Evolutionary conservation across 2,888 invertebrate genomes (phyloP).

Genomic region (Endomychus coccineus): DNA sequence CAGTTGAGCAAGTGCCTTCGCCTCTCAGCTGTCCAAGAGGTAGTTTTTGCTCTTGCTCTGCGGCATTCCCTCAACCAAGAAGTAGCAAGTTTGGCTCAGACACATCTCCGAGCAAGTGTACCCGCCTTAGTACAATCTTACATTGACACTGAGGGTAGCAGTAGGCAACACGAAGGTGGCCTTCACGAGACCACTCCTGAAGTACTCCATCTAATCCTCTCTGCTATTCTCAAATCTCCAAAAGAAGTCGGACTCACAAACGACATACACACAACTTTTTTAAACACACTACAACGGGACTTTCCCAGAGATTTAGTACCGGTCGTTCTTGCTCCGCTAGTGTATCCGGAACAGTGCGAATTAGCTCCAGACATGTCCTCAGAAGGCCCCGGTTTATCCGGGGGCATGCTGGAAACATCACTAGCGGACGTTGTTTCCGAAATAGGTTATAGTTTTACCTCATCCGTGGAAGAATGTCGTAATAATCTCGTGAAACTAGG

Average conservation of each 20-base stretch:
- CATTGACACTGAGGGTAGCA: conserved; percentile 71
- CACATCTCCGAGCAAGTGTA: conserved; percentile 73
- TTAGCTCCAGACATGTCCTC: conserved; percentile 58
- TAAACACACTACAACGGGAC: conserved; percentile 74
- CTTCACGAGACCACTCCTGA: conserved; percentile 87
- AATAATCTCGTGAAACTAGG: conserved; percentile 75
- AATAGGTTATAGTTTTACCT: conserved; percentile 78
- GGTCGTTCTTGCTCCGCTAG: conserved; percentile 78
- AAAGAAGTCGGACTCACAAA: conserved; percentile 57
- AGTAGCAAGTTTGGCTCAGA: conserved; percentile 63
- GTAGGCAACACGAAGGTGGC: conserved; percentile 65
- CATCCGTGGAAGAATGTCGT: conserved; percentile 80
- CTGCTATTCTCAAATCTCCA: conserved; percentile 52
- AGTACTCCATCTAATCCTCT: conserved; percentile 75
- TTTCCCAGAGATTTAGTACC: conserved; percentile 85
- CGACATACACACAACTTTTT: conserved; percentile 72
- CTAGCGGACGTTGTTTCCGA: conserved; percentile 86
- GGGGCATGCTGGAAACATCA: conserved; percentile 59
- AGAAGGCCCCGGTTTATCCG: conserved; percentile 50
- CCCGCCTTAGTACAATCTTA: conserved; percentile 81
- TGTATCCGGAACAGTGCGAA: conserved; percentile 74
- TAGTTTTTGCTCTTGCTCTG: conserved; percentile 79
- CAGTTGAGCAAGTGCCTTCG: conserved; percentile 81
- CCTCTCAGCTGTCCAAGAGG: conserved; percentile 84
- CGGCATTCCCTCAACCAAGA: conserved; percentile 74